A percentile compares a stretch with the other conserved stretches of the same genome.
Conservation (phyloP, 2,113 vertebrate genomes). For the Pristiophorus japonicus region DNA sequence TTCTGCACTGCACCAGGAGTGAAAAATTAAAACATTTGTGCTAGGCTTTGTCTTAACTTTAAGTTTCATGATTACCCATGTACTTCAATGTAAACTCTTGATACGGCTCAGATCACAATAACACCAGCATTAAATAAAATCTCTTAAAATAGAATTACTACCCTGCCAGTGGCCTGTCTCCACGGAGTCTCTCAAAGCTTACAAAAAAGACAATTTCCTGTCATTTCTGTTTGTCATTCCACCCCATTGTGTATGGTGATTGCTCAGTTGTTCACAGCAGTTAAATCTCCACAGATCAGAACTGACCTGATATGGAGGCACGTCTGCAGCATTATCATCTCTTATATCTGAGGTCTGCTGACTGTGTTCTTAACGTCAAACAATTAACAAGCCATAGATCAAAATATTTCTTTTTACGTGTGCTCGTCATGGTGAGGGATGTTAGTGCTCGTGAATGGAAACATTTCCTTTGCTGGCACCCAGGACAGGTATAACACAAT, state of each 20-base stretch:
- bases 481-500: not conserved
- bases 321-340: not conserved
- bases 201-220: not conserved
- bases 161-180: not conserved
- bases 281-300: not conserved
- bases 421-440: not conserved
- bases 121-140: not conserved
- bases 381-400: not conserved
- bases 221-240: not conserved
- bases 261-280: not conserved
- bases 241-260: not conserved
- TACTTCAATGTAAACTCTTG: not conserved
- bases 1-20: not conserved
- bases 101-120: not conserved
- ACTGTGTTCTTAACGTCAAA: not conserved
- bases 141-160: not conserved
- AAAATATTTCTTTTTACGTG: not conserved
- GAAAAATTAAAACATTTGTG: not conserved
- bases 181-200: not conserved
- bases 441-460: not conserved
- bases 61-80: not conserved
- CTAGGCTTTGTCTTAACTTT: not conserved
- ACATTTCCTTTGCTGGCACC: not conserved
- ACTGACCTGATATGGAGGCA: not conserved
- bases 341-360: not conserved